Base-by-base conservation (phyloP, 1,140 invertebrate species). In the Coptotermes formosanus region DNA sequence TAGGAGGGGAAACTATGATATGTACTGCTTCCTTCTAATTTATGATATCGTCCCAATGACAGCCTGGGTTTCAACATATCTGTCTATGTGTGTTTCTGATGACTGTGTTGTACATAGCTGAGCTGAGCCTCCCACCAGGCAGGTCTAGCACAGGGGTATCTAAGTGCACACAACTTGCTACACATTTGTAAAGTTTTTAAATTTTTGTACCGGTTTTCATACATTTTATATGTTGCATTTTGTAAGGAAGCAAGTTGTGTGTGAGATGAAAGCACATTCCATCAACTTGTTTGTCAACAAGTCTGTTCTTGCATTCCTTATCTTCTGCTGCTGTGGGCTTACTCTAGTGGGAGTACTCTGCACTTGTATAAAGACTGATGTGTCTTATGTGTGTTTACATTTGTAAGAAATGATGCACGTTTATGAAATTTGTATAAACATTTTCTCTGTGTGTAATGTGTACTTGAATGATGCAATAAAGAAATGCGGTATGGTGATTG, bases 161-260 rank as follows among this genome's bases (percentile, higher is more conserved):
- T 55, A 21, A 0, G 7, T 8, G 14, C 64, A 75, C n/a, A 75
- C 64, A 75, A 75, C 64, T 30, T 30, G 64, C n/a, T 30, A 75
- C 25, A 75, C 6, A 30, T 75, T 75, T 75, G 64, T 75, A 75
- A 75, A 75, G 3, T 75, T 75, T 75, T 75, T 30, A n/a, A 75
- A 30, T 75, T 75, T 75, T 75, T 75, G 25, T 75, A 75, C 64
- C 30, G 64, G n/a, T 75, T 75, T 75, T 75, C 64, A 75, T 75
- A 75, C 64, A 75, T 75, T 75, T 75, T 75, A 75, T 75, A 75
- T 75, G 64, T 75, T 75, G n/a, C 64, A 75, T 75, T 75, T 75
- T 8, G 64, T 75, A 14, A 75, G 16, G n/a, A 30, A 14, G n/a
- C 64, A 30, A 75, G 64, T 75, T 75, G 64, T 75, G n/a, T 75